A percentile compares a stretch with the other conserved stretches of the same genome.
Conservation (phyloP, 2,797 vertebrate species). For the Clarias platycephalus region DNA sequence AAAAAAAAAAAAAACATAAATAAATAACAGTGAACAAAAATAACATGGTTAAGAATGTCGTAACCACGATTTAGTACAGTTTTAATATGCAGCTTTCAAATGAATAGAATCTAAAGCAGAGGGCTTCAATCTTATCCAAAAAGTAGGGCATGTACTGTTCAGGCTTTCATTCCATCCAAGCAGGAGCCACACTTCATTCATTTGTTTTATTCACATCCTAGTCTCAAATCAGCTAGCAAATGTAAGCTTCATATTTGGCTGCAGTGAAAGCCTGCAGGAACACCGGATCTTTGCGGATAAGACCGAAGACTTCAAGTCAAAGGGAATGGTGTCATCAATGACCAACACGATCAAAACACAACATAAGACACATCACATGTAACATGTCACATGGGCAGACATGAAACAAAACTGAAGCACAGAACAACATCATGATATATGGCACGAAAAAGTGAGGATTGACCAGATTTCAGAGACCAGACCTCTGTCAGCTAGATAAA, state of each 20-base stretch:
- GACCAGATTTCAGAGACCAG: conserved; percentile 41
- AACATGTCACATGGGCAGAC: conserved; percentile 44
- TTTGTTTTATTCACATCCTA: background rate
- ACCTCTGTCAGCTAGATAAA: conserved; percentile 29
- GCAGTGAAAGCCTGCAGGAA: background rate
- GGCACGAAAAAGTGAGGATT: conserved; percentile 46
- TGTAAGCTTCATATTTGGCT: background rate
- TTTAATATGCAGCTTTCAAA: conserved; percentile 32
- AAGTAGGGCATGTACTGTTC: background rate
- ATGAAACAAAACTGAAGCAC: conserved; percentile 41
- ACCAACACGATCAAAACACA: conserved; percentile 51
- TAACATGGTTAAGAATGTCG: conserved; percentile 62
- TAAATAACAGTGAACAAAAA: conserved; percentile 68
- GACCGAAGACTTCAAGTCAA: background rate
- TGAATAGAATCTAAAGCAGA: background rate
- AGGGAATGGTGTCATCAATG: conserved; percentile 37
- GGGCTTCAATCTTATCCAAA: conserved; percentile 1
- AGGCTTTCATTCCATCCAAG: conserved; percentile 11
- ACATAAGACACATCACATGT: conserved; percentile 56
- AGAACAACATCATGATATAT: conserved; percentile 55
- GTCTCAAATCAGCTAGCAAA: background rate
- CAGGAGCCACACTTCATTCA: background rate
- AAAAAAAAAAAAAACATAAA: conserved; percentile 72
- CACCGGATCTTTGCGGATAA: background rate
- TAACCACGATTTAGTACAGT: conserved; percentile 45